These are phyloP conservation scores for Plagiodera versicolora DNA, from an alignment of 2,888 invertebrate genomes.

Conservation along the genomic window DNA sequence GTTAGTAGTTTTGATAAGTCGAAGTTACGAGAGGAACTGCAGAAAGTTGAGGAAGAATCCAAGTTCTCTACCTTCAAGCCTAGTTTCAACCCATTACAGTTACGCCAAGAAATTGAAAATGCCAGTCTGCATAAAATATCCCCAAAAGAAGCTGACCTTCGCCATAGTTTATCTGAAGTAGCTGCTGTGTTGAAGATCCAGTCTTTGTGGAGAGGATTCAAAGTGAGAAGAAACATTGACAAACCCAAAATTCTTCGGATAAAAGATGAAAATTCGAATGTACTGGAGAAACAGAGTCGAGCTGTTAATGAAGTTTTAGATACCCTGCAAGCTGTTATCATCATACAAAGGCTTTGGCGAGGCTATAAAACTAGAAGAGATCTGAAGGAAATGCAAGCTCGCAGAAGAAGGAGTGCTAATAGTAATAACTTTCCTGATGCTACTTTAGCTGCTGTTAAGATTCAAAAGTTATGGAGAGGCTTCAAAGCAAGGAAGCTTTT, in stretches of 20 bases:
- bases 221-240: conserved; percentile 23
- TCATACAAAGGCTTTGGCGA: conserved; percentile 22
- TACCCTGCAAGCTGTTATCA: neutral
- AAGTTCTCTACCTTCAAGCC: conserved; percentile 28
- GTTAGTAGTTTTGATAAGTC: conserved; percentile 29
- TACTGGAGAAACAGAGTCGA: conserved; percentile 7
- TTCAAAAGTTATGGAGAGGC: conserved; percentile 32
- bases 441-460: conserved; percentile 25
- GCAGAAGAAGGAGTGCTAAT: neutral
- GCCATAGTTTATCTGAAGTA: neutral
- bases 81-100: conserved; percentile 30
- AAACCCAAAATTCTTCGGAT: conserved; percentile 27
- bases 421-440: neutral
- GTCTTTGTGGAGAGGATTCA: conserved; percentile 33
- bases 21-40: conserved; percentile 32
- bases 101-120: conserved; percentile 36
- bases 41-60: conserved; percentile 25
- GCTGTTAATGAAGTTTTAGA: conserved; percentile 5
- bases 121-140: conserved; percentile 14
- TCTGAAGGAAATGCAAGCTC: neutral
- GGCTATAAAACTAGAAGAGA: conserved; percentile 23
- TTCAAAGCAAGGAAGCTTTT: conserved; percentile 28
- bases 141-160: neutral
- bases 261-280: conserved; percentile 4
- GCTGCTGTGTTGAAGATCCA: conserved; percentile 34